Evolutionary conservation across 2,797 vertebrate genomes (phyloP).

Genomic region (Rhinatrema bivittatum): DNA sequence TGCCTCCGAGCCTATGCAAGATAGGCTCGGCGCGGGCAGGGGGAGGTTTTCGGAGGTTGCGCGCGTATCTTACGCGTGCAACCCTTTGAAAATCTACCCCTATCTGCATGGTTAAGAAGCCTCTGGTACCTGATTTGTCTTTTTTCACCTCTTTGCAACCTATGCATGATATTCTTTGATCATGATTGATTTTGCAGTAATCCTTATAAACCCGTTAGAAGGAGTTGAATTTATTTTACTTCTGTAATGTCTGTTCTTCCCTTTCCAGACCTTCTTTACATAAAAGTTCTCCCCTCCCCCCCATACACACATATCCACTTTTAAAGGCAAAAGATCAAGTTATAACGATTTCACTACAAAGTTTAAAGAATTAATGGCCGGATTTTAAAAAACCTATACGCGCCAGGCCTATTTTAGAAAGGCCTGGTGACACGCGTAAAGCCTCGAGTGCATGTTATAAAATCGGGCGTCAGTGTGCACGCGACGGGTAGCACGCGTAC

Average conservation of each 20-base stretch:
- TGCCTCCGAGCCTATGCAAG: no score
- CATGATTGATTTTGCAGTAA: background rate
- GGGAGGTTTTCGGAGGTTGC: no score
- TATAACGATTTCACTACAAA: constrained; percentile 32
- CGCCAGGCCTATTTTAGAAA: no score
- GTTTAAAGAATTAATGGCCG: constrained; percentile 10
- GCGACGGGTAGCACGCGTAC: no score
- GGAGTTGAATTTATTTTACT: background rate
- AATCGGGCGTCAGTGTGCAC: no score
- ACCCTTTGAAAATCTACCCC: no score
- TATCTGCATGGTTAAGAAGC: background rate
- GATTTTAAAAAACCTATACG: no score
- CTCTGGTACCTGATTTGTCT: background rate
- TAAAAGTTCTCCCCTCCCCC: background rate
- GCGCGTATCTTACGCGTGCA: no score
- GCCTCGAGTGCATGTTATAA: no score
- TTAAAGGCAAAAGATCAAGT: constrained; percentile 1
- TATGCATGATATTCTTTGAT: background rate
- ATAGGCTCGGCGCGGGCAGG: no score
- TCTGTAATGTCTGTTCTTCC: background rate
- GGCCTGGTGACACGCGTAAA: no score
- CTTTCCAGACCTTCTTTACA: background rate
- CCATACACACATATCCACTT: background rate
- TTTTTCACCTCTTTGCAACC: background rate
- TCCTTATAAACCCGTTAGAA: constrained; percentile 1